phyloP scores from a whole-genome alignment of 2,888 invertebrate species.

The Parnassius smintheus region DNA sequence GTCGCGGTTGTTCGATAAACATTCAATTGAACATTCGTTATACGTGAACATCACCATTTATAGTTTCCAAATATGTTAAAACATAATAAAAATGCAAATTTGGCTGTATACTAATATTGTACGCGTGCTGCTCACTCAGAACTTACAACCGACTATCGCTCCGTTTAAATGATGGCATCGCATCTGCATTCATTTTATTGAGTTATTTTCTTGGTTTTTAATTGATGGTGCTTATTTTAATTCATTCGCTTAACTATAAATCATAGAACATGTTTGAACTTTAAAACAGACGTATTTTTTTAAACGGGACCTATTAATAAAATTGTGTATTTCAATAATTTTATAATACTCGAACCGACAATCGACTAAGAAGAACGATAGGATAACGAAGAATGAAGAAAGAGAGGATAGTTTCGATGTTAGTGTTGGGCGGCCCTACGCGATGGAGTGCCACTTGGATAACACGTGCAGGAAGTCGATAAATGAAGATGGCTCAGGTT shows the following conservation, averaged over 20 bases:
- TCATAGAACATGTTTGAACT: neutral
- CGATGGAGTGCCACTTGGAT: too few species aligned
- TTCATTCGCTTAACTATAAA: neutral
- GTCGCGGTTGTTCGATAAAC: constrained; percentile 29
- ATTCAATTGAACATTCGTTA: constrained; percentile 28
- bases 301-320: too few species aligned
- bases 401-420: too few species aligned
- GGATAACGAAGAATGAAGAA: too few species aligned
- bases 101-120: constrained; percentile 47
- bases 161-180: neutral
- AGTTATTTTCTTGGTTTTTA: neutral
- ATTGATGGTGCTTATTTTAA: neutral
- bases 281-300: too few species aligned
- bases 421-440: too few species aligned
- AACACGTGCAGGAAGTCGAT: too few species aligned
- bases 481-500: too few species aligned
- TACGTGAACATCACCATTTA: constrained; percentile 33
- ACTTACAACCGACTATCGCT: neutral
- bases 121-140: constrained; percentile 31
- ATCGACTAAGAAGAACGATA: too few species aligned
- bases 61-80: constrained; percentile 46
- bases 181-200: constrained; percentile 1
- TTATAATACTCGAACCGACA: too few species aligned
- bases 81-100: constrained; percentile 61
- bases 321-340: too few species aligned